Evolutionary conservation across 2,888 invertebrate genomes (phyloP).

Genomic region (Drosophila kuntzei): DNA sequence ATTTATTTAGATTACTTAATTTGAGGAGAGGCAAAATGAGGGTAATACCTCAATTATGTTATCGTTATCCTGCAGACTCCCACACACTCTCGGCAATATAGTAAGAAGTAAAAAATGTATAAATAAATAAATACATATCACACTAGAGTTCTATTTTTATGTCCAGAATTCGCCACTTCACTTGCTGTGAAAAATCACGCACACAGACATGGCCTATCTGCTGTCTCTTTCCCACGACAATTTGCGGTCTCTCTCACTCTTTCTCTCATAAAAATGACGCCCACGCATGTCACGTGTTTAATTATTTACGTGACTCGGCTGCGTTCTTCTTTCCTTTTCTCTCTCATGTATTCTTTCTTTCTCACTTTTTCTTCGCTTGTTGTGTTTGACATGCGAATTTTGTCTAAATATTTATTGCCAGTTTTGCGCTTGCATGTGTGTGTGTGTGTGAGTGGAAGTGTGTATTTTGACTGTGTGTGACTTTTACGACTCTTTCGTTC

Average conservation of each 20-base stretch:
- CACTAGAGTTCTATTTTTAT: slow-evolving; percentile 29
- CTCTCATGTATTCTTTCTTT: slow-evolving; percentile 2
- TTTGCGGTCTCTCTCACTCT: slow-evolving; percentile 28
- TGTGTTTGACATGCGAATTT: slow-evolving; percentile 68
- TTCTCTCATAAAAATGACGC: slow-evolving; percentile 50
- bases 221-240: slow-evolving; percentile 18
- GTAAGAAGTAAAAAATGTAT: slow-evolving; percentile 1
- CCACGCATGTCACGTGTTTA: slow-evolving; percentile 86
- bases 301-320: slow-evolving; percentile 86
- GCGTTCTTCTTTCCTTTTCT: slow-evolving; percentile 41
- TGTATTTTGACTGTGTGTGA: slow-evolving; percentile 24
- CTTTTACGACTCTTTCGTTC: slow-evolving; percentile 52
- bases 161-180: neutral
- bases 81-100: neutral
- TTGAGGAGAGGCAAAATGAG: neutral
- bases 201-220: slow-evolving; percentile 32
- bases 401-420: slow-evolving; percentile 80
- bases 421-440: slow-evolving; percentile 28
- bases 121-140: slow-evolving; percentile 11
- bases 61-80: neutral
- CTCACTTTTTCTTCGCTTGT: slow-evolving; percentile 23
- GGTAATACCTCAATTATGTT: slow-evolving; percentile 10
- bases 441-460: slow-evolving; percentile 10
- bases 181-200: slow-evolving; percentile 61
- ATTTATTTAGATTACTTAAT: no score